These are phyloP conservation scores for Perithous albicinctus DNA, from an alignment of 2,888 invertebrate species.

Conservation along the genomic window DNA sequence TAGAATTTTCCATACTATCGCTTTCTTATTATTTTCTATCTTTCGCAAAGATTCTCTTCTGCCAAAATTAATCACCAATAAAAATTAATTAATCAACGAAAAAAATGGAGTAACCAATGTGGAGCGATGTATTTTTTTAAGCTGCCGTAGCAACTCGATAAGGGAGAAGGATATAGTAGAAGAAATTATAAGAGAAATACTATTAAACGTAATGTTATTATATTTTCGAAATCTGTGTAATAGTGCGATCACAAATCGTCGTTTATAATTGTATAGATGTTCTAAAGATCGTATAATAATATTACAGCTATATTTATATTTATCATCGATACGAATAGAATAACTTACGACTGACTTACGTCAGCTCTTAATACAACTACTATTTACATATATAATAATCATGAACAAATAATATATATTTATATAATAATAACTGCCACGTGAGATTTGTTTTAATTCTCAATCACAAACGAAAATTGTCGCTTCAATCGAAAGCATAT, in stretches of 20 bases:
- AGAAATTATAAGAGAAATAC: constrained; percentile 21
- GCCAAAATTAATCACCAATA: too few relatives aligned
- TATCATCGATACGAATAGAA: constrained; percentile 61
- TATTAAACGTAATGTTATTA: constrained; percentile 72
- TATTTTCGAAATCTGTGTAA: constrained; percentile 71
- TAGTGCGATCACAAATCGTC: constrained; percentile 72
- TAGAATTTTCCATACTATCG: too few relatives aligned
- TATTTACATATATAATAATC: constrained; percentile 69
- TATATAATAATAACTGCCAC: constrained; percentile 50
- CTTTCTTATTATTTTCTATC: too few relatives aligned
- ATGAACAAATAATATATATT: constrained; percentile 61
- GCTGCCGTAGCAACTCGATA: background rate
- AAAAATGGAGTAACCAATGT: too few relatives aligned
- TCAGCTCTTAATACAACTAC: constrained; percentile 57
- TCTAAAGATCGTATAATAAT: constrained; percentile 53
- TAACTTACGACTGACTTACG: constrained; percentile 63
- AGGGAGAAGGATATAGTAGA: background rate
- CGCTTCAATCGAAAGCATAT: constrained; percentile 43
- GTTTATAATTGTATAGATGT: constrained; percentile 64
- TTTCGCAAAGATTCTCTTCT: too few relatives aligned
- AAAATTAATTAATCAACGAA: too few relatives aligned
- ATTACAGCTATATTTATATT: constrained; percentile 62
- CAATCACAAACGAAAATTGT: constrained; percentile 43
- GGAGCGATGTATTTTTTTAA: too few relatives aligned
- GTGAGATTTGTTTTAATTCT: constrained; percentile 62